Evolutionary conservation across 2,888 invertebrate species (phyloP), one percentile per base, ranked within the genome.

Genomic region (Ametastegia equiseti): DNA sequence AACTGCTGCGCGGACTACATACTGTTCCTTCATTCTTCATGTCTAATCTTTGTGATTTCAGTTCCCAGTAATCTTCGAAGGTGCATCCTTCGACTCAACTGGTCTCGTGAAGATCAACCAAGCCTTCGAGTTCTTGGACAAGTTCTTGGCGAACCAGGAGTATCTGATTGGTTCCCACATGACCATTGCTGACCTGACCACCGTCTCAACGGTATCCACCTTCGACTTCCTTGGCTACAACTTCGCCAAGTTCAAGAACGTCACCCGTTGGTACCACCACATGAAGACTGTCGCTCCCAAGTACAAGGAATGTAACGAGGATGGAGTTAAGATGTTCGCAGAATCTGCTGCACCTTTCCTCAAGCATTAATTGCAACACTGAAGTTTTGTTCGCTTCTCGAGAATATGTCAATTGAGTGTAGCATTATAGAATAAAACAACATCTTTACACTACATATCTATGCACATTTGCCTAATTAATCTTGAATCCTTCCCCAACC

Each of bases 181-280:
- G 80, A 96, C 97, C 39, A 89, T 97, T 27, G 97, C 97, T 6
- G 97, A 97, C 91, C 92, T 96, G 75, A 92, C 94, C 67, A 90
- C 97, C 80, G 92, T 95, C 50, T 94, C 96, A 15, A 93, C 94
- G n/a, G 93, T 96, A 13, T 95, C 96, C 81, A 95, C 95, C 82
- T 94, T 94, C 85, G 96, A 96, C 85, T 94, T 94, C 19, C 80
- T 88, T 88, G 79, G 63, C 87, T n/a, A 82, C 84, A 47, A 83
- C 84, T 71, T 71, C 47, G 15, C 45, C 87, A 94, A 95, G 87
- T 96, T 95, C 92, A 90, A 93, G 69, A 96, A 97, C 87, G 93
- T 97, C 80, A 91, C 92, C 81, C 95, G 93, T 82, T 96, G 96
- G 95, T 92, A 93, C 87, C 93, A 93, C 27, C 93, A 93, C 83